Conservation (phyloP, 23 tunicate species). For the Clavelina lepadiformis region DNA sequence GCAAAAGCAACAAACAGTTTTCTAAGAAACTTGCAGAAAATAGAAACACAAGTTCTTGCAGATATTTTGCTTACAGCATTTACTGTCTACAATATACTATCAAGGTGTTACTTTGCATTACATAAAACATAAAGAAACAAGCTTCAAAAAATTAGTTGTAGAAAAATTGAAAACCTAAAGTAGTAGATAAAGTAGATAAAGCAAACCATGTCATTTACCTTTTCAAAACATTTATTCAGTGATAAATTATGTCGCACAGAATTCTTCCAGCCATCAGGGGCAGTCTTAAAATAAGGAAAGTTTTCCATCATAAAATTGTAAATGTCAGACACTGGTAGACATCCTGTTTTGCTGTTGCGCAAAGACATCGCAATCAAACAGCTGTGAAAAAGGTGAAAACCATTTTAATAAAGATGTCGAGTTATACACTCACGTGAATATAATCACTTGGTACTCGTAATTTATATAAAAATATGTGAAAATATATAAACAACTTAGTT, state of each 20-base stretch:
- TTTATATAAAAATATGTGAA: not conserved
- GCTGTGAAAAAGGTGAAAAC: conserved; percentile 26
- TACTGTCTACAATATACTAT: too few relatives aligned
- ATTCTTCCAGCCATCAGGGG: conserved; percentile 98
- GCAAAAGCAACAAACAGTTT: too few relatives aligned
- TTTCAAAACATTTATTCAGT: conserved; percentile 93
- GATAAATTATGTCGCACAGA: conserved; percentile 93
- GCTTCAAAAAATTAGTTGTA: too few relatives aligned
- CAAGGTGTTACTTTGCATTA: too few relatives aligned
- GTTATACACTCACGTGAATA: not conserved
- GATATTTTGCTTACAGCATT: too few relatives aligned
- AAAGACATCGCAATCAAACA: conserved; percentile 95
- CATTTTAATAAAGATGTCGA: not conserved
- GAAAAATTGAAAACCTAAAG: not conserved
- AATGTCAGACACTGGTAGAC: conserved; percentile 90
- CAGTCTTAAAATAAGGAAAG: conserved; percentile 94
- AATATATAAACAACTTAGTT: not conserved
- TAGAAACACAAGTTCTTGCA: too few relatives aligned
- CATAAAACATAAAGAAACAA: too few relatives aligned
- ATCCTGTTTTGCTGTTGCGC: conserved; percentile 79
- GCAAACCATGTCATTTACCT: conserved; percentile 32
- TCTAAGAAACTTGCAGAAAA: too few relatives aligned
- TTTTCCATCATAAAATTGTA: conserved; percentile 97
- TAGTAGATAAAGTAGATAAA: too few relatives aligned
- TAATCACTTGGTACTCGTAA: not conserved